Percentiles rank a stretch among this genome's conserved stretches.
Evolutionary conservation across 1,140 invertebrate species (phyloP).

Genomic region (Alviniconcha marisindica): DNA sequence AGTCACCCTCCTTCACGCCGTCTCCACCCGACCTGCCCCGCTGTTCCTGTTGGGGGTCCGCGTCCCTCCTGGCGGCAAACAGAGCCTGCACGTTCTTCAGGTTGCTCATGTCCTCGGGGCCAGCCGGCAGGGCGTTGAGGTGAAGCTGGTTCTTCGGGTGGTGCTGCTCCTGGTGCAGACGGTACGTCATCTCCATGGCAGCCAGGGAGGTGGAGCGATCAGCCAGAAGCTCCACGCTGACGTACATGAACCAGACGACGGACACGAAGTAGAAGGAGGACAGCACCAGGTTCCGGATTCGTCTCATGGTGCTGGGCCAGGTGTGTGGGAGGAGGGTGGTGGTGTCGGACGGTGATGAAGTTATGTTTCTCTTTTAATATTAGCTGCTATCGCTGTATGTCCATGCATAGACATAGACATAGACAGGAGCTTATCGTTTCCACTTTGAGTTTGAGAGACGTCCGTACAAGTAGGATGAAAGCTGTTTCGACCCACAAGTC

Average conservation of each 20-base stretch:
- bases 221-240: slow-evolving; percentile 1
- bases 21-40: background rate
- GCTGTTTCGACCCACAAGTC: no score
- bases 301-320: background rate
- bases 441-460: no score
- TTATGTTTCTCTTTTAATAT: background rate
- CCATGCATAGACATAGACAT: no score
- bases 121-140: background rate
- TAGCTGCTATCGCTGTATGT: background rate
- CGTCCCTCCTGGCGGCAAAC: background rate
- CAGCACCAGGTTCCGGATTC: background rate
- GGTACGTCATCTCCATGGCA: slow-evolving; percentile 8
- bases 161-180: background rate
- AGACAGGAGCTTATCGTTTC: no score
- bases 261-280: slow-evolving; percentile 1
- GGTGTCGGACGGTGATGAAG: background rate
- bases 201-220: slow-evolving; percentile 6
- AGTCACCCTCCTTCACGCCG: background rate
- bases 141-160: background rate
- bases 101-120: background rate
- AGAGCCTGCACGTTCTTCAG: background rate
- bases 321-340: background rate
- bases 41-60: background rate
- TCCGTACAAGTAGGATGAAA: no score
- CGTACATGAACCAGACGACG: slow-evolving; percentile 26